These are phyloP conservation scores for Hylia prasina DNA, from an alignment of 2,113 vertebrate genomes.

Conservation along the genomic window DNA sequence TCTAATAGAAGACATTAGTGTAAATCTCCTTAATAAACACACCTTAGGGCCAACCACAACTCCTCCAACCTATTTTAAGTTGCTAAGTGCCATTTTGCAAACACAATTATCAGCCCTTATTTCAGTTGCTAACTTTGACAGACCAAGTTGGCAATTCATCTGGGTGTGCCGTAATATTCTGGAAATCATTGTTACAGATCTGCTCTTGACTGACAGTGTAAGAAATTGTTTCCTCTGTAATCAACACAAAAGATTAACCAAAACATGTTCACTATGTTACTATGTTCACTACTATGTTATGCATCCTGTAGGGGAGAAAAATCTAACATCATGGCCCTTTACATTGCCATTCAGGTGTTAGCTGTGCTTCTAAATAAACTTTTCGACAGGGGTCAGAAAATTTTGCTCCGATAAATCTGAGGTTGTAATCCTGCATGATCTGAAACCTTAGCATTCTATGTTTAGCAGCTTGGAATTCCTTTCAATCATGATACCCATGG, in stretches of 20 bases:
- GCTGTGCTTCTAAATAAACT: neutral
- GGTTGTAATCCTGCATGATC: neutral
- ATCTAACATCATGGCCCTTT: neutral
- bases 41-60: neutral
- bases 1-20: neutral
- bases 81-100: neutral
- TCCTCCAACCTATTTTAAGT: neutral
- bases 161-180: neutral
- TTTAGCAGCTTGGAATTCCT: neutral
- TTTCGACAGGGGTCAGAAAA: neutral
- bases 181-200: neutral
- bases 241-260: neutral
- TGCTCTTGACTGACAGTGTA: neutral
- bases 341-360: neutral
- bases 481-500: neutral
- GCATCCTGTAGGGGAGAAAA: neutral
- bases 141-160: neutral
- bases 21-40: neutral
- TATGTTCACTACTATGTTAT: too few species aligned
- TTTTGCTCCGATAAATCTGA: neutral
- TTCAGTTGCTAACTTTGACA: neutral
- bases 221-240: neutral
- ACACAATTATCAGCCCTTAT: neutral
- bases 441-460: neutral
- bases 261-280: neutral